Evolutionary conservation across 2,113 vertebrate genomes (phyloP), one percentile per base, ranked within the genome.

Genomic region (Menidia beryllina): DNA sequence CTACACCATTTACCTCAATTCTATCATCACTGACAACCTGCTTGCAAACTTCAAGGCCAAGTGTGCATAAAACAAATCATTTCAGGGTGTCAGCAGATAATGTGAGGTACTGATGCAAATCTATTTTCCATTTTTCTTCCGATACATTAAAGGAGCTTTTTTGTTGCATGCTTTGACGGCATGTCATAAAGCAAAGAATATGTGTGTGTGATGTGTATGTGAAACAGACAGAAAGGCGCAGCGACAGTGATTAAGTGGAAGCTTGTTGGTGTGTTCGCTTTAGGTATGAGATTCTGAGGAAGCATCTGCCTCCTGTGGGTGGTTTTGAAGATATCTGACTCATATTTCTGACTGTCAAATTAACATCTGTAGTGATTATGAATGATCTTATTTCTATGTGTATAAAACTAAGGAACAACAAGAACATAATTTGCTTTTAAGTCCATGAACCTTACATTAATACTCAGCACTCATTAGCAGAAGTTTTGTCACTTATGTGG

Each of bases 11-110:
- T 94, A 90, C 91, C 91, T 94, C 89, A 91, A 92, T 93, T 89
- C 91, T 94, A 94, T 94, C 92, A 89, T 93, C 92, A 83, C 88
- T 92, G 91, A 93, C 93, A 93, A 89, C 80, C 87, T 91, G 91
- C 90, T 89, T 66, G 88, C 86, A 83, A 93, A 93, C 91, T 90
- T 93, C 89, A 92, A 91, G 88, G 86, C 88, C 88, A 84, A 85
- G 85, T 76, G 87, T 90, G 87, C 91, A 91, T 93, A 92, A 94
- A 93, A 94, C 92, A 94, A 94, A 93, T 91, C 85, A 90, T 91
- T 92, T 91, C 86, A 78, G 85, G 67, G 89, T 87, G 92, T 94
- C 94, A 94, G 92, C 93, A 93, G 82, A 90, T 92, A 93, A 91
- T 85, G 87, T 86, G 88, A 81, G 77, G 69, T 88, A 86, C 84